phyloP scores from a whole-genome alignment of 2,113 vertebrate species.

The Eurypyga helias region DNA sequence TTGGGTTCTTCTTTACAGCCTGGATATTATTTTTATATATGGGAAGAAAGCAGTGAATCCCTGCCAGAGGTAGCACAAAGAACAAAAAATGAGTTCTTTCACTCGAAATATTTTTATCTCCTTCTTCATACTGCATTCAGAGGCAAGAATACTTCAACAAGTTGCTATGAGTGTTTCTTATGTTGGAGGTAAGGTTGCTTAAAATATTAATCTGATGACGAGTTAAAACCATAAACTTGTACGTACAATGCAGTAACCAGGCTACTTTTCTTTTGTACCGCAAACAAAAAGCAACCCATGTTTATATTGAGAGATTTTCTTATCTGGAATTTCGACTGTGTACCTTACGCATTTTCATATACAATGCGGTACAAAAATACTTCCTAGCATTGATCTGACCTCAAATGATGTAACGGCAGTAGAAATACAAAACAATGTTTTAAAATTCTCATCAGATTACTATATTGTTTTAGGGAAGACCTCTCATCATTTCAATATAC shows the following conservation, averaged over 20 bases:
- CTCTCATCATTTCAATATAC: neutral
- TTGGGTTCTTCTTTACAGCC: neutral
- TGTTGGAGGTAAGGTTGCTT: neutral
- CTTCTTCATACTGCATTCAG: neutral
- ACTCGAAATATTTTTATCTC: neutral
- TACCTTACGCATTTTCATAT: neutral
- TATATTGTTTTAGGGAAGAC: neutral
- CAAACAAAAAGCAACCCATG: neutral
- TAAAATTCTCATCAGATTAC: neutral
- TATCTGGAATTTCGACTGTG: neutral
- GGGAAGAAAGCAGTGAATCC: neutral
- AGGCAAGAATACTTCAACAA: neutral
- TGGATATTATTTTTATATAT: neutral
- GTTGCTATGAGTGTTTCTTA: neutral
- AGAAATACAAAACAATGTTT: neutral
- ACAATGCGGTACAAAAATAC: neutral
- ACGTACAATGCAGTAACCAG: neutral
- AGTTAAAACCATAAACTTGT: neutral
- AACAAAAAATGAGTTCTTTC: neutral
- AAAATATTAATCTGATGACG: neutral
- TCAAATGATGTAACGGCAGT: neutral
- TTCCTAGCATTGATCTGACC: neutral
- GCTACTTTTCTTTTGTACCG: neutral
- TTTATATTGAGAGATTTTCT: conserved; percentile 28
- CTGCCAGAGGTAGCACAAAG: neutral